A percentile compares a stretch with the other conserved stretches of the same genome.
Evolutionary conservation across 2,797 vertebrate genomes (phyloP).

Genomic region (Malacoraja senta): DNA sequence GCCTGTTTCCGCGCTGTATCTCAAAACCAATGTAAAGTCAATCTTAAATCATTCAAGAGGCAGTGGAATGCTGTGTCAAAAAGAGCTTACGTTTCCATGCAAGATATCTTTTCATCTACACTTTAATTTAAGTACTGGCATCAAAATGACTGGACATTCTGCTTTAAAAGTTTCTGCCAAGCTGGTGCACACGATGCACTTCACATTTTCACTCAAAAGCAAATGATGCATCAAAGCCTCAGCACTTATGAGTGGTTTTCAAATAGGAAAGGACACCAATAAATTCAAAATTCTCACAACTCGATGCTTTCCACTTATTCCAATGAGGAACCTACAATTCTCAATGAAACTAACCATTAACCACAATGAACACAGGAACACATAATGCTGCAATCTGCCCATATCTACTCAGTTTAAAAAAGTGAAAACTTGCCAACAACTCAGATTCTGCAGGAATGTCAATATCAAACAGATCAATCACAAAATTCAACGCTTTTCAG

Average conservation of each 20-base stretch:
- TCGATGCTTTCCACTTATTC: background rate
- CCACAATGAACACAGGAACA: background rate
- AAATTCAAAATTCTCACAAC: background rate
- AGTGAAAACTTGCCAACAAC: background rate
- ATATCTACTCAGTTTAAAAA: background rate
- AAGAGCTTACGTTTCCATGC: too few relatives aligned
- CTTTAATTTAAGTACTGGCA: background rate
- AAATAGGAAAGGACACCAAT: slow-evolving; percentile 3
- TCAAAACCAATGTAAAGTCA: background rate
- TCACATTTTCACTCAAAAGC: background rate
- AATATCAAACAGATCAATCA: background rate
- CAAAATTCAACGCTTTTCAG: background rate
- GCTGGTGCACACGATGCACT: background rate
- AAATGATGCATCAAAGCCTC: background rate
- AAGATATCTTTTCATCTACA: background rate
- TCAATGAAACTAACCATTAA: background rate
- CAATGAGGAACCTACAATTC: background rate
- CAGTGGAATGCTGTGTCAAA: too few relatives aligned
- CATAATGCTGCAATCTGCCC: background rate
- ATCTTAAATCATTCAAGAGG: background rate
- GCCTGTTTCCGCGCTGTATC: too few relatives aligned
- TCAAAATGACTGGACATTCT: background rate
- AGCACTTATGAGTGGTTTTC: background rate
- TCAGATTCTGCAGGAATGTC: background rate
- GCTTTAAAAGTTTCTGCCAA: background rate